Conservation (phyloP, 2,888 invertebrate species). For the Caenorhabditis macrosperma region DNA sequence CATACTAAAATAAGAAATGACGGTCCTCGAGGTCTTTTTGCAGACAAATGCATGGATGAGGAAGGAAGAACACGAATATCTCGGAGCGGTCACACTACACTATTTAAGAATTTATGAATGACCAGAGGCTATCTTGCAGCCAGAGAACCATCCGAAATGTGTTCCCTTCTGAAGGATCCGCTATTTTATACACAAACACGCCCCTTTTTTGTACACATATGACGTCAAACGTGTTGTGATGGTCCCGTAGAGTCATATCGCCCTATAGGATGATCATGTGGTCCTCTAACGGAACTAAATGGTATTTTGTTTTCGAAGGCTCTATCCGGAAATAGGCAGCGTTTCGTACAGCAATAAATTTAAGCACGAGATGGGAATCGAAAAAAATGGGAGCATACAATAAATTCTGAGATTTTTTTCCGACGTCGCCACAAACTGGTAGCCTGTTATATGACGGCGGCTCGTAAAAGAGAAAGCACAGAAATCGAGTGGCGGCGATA, state of each 20-base stretch:
- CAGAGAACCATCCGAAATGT: slow-evolving; percentile 4
- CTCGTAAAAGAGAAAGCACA: slow-evolving; percentile 9
- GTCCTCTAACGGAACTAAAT: background rate
- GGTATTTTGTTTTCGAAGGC: background rate
- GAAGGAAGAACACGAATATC: slow-evolving; percentile 9
- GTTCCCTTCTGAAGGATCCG: too few relatives aligned
- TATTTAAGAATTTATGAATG: slow-evolving; percentile 30
- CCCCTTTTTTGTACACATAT: background rate
- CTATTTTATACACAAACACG: slow-evolving; percentile 8
- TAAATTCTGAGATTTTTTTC: slow-evolving; percentile 1
- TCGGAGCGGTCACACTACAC: slow-evolving; percentile 17
- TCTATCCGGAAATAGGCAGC: background rate
- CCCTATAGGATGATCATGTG: background rate
- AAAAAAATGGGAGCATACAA: slow-evolving; percentile 1
- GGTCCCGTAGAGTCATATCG: background rate
- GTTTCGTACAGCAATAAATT: slow-evolving; percentile 30
- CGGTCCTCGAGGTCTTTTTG: background rate
- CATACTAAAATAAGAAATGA: slow-evolving; percentile 10
- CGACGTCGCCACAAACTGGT: slow-evolving; percentile 7
- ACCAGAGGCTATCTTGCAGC: background rate
- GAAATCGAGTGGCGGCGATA: slow-evolving; percentile 31
- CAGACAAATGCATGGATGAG: slow-evolving; percentile 8
- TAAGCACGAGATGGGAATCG: background rate
- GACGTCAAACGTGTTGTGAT: slow-evolving; percentile 31
- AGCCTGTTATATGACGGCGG: background rate